Evolutionary conservation across 2,113 vertebrate species (phyloP).

Genomic region (Antigone vipio): DNA sequence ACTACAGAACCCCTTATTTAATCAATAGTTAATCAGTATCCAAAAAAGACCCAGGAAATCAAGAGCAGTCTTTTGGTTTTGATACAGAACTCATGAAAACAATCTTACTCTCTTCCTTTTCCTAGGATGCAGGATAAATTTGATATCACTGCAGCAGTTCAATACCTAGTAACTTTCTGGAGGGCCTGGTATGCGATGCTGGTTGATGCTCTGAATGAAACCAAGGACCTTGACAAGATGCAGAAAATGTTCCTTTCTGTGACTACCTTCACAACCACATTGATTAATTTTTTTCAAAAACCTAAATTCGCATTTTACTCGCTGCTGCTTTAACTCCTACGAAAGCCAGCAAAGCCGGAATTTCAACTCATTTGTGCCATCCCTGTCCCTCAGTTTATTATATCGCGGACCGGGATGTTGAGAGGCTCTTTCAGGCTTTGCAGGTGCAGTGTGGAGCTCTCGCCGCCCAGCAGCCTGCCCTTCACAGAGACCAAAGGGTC

Average conservation of each 20-base stretch:
- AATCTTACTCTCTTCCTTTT: neutral
- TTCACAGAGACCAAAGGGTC: neutral
- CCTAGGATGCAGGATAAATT: neutral
- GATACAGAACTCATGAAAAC: neutral
- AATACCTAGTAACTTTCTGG: neutral
- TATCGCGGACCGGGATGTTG: rapidly evolving
- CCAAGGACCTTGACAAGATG: neutral
- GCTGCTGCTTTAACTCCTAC: neutral
- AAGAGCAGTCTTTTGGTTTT: neutral
- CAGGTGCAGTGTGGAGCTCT: neutral
- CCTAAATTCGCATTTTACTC: neutral
- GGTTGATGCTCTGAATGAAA: neutral
- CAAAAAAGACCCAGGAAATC: neutral
- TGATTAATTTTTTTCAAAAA: too few species aligned
- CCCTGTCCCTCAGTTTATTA: neutral
- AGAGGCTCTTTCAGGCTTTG: neutral
- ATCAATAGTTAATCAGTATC: neutral
- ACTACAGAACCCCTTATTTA: neutral
- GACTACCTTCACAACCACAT: neutral
- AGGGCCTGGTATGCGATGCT: rapidly evolving
- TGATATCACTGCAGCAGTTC: neutral
- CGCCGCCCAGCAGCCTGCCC: rapidly evolving
- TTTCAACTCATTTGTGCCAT: neutral
- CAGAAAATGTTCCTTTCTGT: neutral
- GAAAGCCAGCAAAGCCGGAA: neutral